Percentiles rank a stretch among this genome's conserved stretches.
These are phyloP conservation scores for Lepisosteus oculatus DNA, from an alignment of 2,113 vertebrate genomes.

Conservation along the genomic window DNA sequence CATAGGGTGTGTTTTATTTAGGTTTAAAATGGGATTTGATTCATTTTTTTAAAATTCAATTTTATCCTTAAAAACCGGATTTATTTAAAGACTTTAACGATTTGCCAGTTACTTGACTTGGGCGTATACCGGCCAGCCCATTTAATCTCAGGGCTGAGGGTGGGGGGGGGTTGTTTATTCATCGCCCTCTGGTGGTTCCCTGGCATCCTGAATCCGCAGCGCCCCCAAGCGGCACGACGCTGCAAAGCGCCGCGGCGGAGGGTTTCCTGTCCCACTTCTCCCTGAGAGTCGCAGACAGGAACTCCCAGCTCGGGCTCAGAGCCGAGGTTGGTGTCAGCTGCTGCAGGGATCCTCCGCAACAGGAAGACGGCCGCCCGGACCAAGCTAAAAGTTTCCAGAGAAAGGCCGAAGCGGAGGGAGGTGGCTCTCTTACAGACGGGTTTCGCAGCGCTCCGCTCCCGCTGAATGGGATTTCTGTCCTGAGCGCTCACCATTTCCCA, in stretches of 20 bases:
- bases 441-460: background rate
- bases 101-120: too few relatives aligned
- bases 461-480: conserved; percentile 32
- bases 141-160: too few relatives aligned
- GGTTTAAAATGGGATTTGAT: too few relatives aligned
- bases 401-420: background rate
- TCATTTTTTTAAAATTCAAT: too few relatives aligned
- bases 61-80: too few relatives aligned
- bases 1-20: too few relatives aligned
- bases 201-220: background rate
- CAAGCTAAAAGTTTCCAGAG: background rate
- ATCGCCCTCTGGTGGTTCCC: background rate
- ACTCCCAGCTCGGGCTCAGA: conserved; percentile 51
- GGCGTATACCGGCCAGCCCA: too few relatives aligned
- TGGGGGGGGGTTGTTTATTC: too few relatives aligned
- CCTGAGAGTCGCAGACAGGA: conserved; percentile 57
- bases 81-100: too few relatives aligned
- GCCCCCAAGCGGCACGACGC: conserved; percentile 41
- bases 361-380: background rate
- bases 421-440: background rate
- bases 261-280: conserved; percentile 66
- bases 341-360: conserved; percentile 3
- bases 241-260: conserved; percentile 28
- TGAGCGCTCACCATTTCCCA: conserved; percentile 20
- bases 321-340: conserved; percentile 35